A percentile compares a stretch with the other conserved stretches of the same genome.
Evolutionary conservation across 2,113 vertebrate genomes (phyloP).

Genomic region (Columba janthina): DNA sequence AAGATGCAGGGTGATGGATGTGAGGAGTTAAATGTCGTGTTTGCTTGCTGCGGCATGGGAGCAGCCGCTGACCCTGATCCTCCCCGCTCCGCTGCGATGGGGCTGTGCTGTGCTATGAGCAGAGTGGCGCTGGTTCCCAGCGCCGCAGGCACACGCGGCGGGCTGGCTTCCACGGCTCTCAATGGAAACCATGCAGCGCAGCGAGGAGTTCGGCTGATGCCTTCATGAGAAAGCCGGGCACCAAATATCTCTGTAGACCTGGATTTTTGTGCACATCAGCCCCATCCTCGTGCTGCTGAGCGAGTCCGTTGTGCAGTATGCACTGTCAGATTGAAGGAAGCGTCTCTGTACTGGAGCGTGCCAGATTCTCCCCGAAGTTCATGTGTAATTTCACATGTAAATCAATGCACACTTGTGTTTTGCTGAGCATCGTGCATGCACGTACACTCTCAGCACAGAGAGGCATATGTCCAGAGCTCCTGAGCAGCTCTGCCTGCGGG

Average conservation of each 20-base stretch:
- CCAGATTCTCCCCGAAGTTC: background rate
- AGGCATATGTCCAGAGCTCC: no score
- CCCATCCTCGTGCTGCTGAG: background rate
- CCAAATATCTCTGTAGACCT: background rate
- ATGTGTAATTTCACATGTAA: background rate
- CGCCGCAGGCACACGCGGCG: background rate
- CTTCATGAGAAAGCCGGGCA: background rate
- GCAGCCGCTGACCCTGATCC: slow-evolving; percentile 28
- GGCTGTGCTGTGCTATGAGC: slow-evolving; percentile 8
- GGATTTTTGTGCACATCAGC: background rate
- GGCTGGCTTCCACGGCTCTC: background rate
- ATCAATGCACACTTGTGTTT: slow-evolving; percentile 2
- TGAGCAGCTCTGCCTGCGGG: no score
- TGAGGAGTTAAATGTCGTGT: slow-evolving; percentile 19
- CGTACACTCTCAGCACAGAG: background rate
- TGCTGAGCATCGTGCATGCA: background rate
- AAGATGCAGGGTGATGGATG: background rate
- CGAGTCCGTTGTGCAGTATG: background rate
- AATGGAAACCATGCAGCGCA: background rate
- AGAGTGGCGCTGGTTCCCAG: background rate
- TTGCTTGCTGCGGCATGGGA: slow-evolving; percentile 39
- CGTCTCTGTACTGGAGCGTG: background rate
- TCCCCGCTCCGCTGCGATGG: slow-evolving; percentile 1
- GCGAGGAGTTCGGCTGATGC: background rate
- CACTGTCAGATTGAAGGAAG: background rate